phyloP scores from a whole-genome alignment of 1,140 invertebrate genomes.

The Heliconius hermathena region DNA sequence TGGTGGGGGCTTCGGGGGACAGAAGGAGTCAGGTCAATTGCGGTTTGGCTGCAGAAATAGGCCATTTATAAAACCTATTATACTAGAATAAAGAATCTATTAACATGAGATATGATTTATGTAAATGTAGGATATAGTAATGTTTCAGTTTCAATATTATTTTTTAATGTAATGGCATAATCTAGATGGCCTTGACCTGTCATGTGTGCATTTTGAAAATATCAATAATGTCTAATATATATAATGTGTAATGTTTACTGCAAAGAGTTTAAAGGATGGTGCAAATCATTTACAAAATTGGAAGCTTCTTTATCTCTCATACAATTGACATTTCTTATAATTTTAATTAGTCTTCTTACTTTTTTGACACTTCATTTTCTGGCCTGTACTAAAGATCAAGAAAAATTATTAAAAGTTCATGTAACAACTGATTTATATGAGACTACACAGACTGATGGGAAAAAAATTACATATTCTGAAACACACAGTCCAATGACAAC shows the following conservation, averaged over 20 bases:
- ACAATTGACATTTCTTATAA: slow-evolving; percentile 52
- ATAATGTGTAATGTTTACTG: slow-evolving; percentile 61
- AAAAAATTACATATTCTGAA: not conserved
- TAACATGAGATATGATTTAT: not conserved
- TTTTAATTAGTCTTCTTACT: slow-evolving; percentile 55
- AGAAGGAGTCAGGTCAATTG: slow-evolving; percentile 93
- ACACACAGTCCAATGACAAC: not conserved
- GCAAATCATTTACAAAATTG: slow-evolving; percentile 61
- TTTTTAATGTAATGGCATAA: slow-evolving; percentile 16
- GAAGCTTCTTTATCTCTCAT: slow-evolving; percentile 53
- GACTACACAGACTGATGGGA: not conserved
- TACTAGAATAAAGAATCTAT: slow-evolving; percentile 26
- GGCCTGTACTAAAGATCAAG: slow-evolving; percentile 26
- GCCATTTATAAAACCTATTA: slow-evolving; percentile 87
- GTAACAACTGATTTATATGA: not conserved
- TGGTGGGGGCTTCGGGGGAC: slow-evolving; percentile 93
- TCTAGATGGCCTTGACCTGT: slow-evolving; percentile 44
- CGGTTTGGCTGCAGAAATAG: slow-evolving; percentile 91
- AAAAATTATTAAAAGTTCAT: not conserved
- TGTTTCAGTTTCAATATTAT: not conserved
- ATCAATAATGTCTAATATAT: slow-evolving; percentile 37
- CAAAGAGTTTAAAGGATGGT: slow-evolving; percentile 65
- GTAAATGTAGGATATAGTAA: not conserved
- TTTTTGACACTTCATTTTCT: slow-evolving; percentile 65
- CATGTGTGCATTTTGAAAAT: not conserved